phyloP scores from a whole-genome alignment of 2,797 vertebrate genomes.

The Emydoidea blandingii region DNA sequence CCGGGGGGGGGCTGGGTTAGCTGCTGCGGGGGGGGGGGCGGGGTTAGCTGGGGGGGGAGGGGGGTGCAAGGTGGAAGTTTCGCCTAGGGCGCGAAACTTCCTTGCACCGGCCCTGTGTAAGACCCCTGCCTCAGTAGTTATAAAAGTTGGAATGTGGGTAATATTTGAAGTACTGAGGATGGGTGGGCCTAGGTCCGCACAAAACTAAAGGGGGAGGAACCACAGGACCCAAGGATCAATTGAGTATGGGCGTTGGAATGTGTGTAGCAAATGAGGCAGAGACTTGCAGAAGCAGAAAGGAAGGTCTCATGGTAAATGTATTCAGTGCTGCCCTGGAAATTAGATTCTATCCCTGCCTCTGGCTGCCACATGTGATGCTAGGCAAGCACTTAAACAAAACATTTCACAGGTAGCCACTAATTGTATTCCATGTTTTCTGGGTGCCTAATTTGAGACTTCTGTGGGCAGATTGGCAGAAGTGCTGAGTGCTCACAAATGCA shows the following conservation, averaged over 20 bases:
- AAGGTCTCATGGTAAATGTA: background rate
- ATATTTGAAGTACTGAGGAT: background rate
- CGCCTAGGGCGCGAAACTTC: too few species aligned
- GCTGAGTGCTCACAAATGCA: conserved; percentile 69
- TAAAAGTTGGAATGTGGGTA: background rate
- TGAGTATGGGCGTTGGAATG: background rate
- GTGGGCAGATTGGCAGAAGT: conserved; percentile 60
- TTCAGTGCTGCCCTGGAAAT: conserved; percentile 31
- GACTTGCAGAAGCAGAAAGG: conserved; percentile 14
- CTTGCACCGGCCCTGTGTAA: background rate
- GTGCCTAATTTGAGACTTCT: conserved; percentile 69
- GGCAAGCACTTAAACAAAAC: conserved; percentile 50
- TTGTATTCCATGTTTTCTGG: conserved; percentile 63
- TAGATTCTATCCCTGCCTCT: background rate
- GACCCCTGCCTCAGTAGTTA: background rate
- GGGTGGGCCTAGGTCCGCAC: background rate
- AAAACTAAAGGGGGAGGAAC: background rate
- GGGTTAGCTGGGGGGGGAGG: too few species aligned
- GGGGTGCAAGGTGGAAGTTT: too few species aligned
- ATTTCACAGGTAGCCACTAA: conserved; percentile 66
- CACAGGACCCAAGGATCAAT: background rate
- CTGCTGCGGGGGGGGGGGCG: too few species aligned
- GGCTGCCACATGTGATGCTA: conserved; percentile 37
- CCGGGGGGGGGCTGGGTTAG: too few species aligned
- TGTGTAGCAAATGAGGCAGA: background rate